A percentile compares a stretch with the other conserved stretches of the same genome.
Evolutionary conservation across 2,113 vertebrate genomes (phyloP).

Genomic region (Fulmarus glacialis): DNA sequence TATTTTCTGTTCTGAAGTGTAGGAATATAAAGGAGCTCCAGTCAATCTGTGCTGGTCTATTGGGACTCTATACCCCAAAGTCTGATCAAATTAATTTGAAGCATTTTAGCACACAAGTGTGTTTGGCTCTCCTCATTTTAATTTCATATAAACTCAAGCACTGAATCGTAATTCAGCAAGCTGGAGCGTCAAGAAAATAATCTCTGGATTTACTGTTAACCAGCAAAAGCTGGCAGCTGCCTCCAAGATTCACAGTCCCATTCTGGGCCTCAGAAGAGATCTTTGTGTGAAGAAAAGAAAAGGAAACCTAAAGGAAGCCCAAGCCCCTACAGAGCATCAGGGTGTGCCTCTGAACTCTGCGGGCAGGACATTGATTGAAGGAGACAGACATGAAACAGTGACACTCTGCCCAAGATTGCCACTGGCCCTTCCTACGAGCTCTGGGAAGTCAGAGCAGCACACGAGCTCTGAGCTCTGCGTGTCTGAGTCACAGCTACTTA

Average conservation of each 20-base stretch:
- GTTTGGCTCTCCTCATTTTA: not conserved
- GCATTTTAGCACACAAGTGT: not conserved
- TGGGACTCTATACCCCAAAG: not conserved
- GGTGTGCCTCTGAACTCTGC: not conserved
- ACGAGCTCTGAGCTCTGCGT: rapidly evolving
- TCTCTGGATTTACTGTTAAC: not conserved
- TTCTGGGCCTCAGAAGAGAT: not conserved
- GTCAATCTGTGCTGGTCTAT: not conserved
- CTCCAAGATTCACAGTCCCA: not conserved
- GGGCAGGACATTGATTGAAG: not conserved
- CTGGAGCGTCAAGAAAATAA: not conserved
- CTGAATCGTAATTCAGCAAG: not conserved
- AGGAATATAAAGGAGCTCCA: not conserved
- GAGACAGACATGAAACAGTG: not conserved
- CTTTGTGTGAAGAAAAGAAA: not conserved
- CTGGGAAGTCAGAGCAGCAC: not conserved
- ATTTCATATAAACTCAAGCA: not conserved
- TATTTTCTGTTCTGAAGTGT: not conserved
- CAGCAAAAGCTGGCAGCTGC: not conserved
- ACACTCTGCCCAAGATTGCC: not conserved
- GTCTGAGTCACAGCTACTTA: not conserved
- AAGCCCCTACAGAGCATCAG: not conserved
- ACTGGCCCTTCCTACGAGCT: not conserved
- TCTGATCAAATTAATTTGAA: not conserved
- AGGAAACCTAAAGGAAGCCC: not conserved